Percentiles rank a stretch among this genome's conserved stretches.
Evolutionary conservation across 2,888 invertebrate genomes (phyloP).

Genomic region (Odontocolon sp.): DNA sequence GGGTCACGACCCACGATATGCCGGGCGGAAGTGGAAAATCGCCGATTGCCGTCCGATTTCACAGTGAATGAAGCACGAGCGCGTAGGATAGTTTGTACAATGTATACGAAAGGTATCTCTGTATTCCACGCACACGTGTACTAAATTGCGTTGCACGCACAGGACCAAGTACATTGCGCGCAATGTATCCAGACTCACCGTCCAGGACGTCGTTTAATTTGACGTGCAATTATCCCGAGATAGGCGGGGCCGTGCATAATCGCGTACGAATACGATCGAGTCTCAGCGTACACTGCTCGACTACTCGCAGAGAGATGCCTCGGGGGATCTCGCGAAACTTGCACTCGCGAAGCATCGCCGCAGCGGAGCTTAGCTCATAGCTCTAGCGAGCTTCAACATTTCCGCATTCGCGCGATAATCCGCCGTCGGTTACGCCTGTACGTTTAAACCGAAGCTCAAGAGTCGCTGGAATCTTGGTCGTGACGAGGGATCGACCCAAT

Average conservation of each 20-base stretch:
- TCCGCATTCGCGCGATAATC: conserved; percentile 60
- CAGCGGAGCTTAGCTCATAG: conserved; percentile 45
- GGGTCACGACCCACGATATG: conserved; percentile 54
- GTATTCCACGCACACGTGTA: neutral
- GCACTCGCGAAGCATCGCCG: conserved; percentile 33
- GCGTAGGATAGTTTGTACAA: conserved; percentile 28
- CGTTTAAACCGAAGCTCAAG: conserved; percentile 40
- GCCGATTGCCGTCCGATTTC: conserved; percentile 31
- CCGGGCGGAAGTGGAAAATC: conserved; percentile 21
- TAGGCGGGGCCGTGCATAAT: conserved; percentile 57
- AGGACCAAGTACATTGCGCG: conserved; percentile 9
- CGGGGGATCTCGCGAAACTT: conserved; percentile 37
- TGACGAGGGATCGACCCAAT: conserved; percentile 13
- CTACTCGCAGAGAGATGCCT: conserved; percentile 23
- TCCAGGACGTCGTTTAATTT: conserved; percentile 57
- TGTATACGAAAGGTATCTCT: neutral
- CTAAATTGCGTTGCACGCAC: neutral
- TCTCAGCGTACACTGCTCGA: conserved; percentile 16
- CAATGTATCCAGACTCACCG: conserved; percentile 11
- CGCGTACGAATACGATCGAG: conserved; percentile 58
- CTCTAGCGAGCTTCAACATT: conserved; percentile 51
- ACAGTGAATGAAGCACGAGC: conserved; percentile 28
- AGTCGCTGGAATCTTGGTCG: neutral
- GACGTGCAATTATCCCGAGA: conserved; percentile 58
- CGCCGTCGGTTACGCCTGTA: conserved; percentile 57